phyloP scores from a whole-genome alignment of 1,140 invertebrate species.

The Drosophila busckii region DNA sequence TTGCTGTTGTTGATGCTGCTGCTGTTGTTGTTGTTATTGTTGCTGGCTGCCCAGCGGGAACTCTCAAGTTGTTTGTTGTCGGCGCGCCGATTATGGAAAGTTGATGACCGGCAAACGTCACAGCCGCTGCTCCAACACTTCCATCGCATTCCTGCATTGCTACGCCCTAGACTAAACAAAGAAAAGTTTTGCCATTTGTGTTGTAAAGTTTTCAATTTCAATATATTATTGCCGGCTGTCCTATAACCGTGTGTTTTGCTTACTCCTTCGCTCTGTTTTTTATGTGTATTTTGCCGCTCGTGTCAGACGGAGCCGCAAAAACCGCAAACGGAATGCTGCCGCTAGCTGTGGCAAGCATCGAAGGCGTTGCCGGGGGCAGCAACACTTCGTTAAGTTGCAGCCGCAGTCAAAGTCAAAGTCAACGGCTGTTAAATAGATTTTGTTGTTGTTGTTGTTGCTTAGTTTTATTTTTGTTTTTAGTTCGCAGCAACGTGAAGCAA shows the following conservation, averaged over 20 bases:
- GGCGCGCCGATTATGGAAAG: constrained; percentile 74
- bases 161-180: constrained; percentile 9
- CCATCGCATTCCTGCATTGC: not conserved
- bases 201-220: constrained; percentile 52
- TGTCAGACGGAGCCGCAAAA: constrained; percentile 59
- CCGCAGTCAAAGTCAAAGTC: constrained; percentile 30
- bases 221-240: constrained; percentile 27
- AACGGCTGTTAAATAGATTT: constrained; percentile 74
- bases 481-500: constrained; percentile 59
- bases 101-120: constrained; percentile 55
- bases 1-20: constrained; percentile 24
- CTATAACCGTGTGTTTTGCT: constrained; percentile 4
- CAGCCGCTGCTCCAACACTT: not conserved
- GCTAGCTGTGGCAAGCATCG: not conserved
- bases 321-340: constrained; percentile 61
- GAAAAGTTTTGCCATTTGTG: constrained; percentile 63
- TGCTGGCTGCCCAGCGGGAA: constrained; percentile 43
- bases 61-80: constrained; percentile 71
- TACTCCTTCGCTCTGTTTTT: constrained; percentile 39
- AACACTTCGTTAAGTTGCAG: constrained; percentile 70
- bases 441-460: not conserved
- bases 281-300: constrained; percentile 62
- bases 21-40: constrained; percentile 10
- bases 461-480: constrained; percentile 15
- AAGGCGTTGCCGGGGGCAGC: constrained; percentile 22